Base-by-base conservation (phyloP, 1,140 invertebrate species). In the Drosophila biarmipes region DNA sequence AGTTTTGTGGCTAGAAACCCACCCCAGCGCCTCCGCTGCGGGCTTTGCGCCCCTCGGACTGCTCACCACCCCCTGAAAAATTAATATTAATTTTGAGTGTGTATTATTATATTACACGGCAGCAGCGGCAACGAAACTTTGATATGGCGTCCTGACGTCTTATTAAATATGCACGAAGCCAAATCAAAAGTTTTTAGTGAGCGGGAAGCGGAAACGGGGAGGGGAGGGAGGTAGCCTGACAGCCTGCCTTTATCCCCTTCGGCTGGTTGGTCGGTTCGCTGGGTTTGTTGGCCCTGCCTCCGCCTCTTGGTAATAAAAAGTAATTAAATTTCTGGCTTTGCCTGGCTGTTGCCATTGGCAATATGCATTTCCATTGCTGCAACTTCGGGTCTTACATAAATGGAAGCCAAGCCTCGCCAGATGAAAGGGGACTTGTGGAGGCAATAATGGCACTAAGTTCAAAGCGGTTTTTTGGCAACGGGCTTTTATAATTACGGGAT, bases 81-180 rank as follows among this genome's bases (percentile, higher is more conserved):
- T 84, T 84, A 76, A 84, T 84, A 84, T 84, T 84, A 84, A 84
- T 84, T 84, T 85, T 75, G 71, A 79, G 76, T 79, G 61, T 84
- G 64, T 79, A 75, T 85, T 84, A 78, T 84, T 84, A 75, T 66
- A 74, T 71, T 64, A 52, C 74, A 56, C 56, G 73, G 64, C 73
- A 59, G 37, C 64, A 35, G 40, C 52, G 42, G 48, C 58, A 35
- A 38, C 49, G 31, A 69, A 78, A 78, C 73, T 78, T 82, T 82
- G 80, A 82, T 79, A 77, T 78, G 66, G 37, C 58, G 27, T 56
- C 55, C 69, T 67, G 80, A 79, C 64, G 61, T 84, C 71, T 84
- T 84, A 82, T 82, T 79, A 84, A 79, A 82, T 75, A 82, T 82
- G 80, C 79, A 78, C 57, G 54, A 78, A 56, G 62, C 48, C 53